These are phyloP conservation scores for Pollenia griseotomentosa DNA, from an alignment of 2,888 invertebrate genomes.

Conservation along the genomic window DNA sequence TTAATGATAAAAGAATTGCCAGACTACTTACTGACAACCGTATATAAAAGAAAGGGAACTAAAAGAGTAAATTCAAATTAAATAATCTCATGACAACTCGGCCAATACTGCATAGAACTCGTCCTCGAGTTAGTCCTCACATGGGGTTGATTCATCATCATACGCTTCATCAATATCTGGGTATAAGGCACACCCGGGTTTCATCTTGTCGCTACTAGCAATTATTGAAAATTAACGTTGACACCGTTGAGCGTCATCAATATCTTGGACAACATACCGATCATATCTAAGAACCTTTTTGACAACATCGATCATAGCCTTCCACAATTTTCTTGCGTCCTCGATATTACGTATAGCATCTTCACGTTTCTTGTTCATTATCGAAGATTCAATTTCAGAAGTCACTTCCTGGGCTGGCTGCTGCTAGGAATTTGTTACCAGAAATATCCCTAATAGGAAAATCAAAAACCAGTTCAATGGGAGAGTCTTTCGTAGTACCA, in stretches of 20 bases:
- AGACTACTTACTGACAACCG: too few relatives aligned
- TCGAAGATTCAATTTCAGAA: not conserved
- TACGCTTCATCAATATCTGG: slow-evolving; percentile 44
- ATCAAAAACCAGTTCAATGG: too few relatives aligned
- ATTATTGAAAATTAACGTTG: slow-evolving; percentile 54
- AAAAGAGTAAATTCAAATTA: too few relatives aligned
- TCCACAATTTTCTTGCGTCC: slow-evolving; percentile 32
- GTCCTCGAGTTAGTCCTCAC: slow-evolving; percentile 45
- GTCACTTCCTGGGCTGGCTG: slow-evolving; percentile 51
- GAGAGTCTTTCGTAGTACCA: too few relatives aligned
- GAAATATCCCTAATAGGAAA: too few relatives aligned
- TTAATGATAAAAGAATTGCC: too few relatives aligned
- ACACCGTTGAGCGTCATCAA: slow-evolving; percentile 39
- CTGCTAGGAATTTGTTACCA: too few relatives aligned
- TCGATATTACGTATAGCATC: slow-evolving; percentile 45
- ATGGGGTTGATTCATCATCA: slow-evolving; percentile 2
- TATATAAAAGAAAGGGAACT: too few relatives aligned
- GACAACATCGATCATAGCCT: slow-evolving; percentile 49
- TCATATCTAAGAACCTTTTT: slow-evolving; percentile 56
- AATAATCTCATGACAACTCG: slow-evolving; percentile 49
- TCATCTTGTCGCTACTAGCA: slow-evolving; percentile 66
- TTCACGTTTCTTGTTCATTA: slow-evolving; percentile 4
- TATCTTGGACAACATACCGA: slow-evolving; percentile 33
- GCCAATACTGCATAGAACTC: slow-evolving; percentile 60
- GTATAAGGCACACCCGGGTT: slow-evolving; percentile 56